These are phyloP conservation scores for Synanthedon formicaeformis DNA, from an alignment of 2,888 invertebrate species.

Conservation along the genomic window DNA sequence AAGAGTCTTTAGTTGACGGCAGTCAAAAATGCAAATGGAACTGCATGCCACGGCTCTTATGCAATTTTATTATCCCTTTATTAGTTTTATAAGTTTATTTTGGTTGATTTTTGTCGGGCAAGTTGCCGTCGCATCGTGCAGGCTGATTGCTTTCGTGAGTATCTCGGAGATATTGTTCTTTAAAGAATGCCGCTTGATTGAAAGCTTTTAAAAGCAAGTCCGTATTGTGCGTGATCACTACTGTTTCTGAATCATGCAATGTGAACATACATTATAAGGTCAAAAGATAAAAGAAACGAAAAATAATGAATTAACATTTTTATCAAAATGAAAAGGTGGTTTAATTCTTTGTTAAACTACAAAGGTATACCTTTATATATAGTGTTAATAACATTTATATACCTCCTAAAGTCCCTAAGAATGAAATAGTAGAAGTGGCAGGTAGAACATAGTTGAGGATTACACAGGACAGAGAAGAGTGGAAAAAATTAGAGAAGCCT, in stretches of 20 bases:
- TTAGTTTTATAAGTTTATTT: constrained; percentile 1
- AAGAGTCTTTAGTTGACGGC: constrained; percentile 15
- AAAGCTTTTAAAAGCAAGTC: constrained; percentile 36
- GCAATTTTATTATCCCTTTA: constrained; percentile 2
- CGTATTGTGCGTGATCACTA: constrained; percentile 6
- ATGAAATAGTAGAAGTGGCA: no score
- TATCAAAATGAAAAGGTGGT: no score
- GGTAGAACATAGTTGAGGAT: no score
- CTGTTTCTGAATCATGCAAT: constrained; percentile 6
- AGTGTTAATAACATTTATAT: no score
- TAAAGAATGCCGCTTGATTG: constrained; percentile 43
- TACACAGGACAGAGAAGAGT: no score
- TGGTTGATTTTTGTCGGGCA: constrained; percentile 14
- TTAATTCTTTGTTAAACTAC: no score
- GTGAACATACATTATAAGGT: background rate
- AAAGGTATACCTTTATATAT: no score
- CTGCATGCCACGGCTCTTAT: constrained; percentile 6
- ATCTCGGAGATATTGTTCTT: constrained; percentile 45
- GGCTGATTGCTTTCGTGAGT: constrained; percentile 59
- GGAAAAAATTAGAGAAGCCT: no score
- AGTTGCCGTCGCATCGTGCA: constrained; percentile 25
- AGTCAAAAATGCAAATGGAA: constrained; percentile 43
- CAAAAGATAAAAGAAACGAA: background rate
- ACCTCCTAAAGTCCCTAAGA: no score
- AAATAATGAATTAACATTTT: background rate